Percentiles rank a stretch among this genome's conserved stretches.
Evolutionary conservation across 1,140 invertebrate genomes (phyloP).

Genomic region (Potamilus streckersoni): DNA sequence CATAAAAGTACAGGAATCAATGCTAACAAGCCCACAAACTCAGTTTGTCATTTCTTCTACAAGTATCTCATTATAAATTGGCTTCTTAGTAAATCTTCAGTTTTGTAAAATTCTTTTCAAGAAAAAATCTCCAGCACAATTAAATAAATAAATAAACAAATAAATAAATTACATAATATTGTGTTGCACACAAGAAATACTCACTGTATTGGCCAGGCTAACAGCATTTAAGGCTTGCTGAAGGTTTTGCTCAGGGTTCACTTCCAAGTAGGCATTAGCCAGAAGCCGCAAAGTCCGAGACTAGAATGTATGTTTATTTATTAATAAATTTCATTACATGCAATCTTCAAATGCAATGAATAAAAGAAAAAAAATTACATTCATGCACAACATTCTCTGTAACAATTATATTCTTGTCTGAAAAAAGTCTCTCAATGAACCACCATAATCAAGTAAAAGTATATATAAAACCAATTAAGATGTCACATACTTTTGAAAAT

Average conservation of each 20-base stretch:
- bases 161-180: too few species aligned
- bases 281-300: conserved; percentile 54
- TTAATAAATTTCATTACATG: neutral
- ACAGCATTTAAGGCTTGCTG: conserved; percentile 61
- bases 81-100: too few species aligned
- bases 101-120: too few species aligned
- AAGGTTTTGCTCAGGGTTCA: conserved; percentile 35
- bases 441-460: neutral
- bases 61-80: too few species aligned
- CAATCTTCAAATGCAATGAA: neutral
- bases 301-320: conserved; percentile 31
- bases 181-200: conserved; percentile 1
- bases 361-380: neutral
- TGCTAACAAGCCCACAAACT: too few species aligned
- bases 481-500: neutral
- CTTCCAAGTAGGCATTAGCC: conserved; percentile 55
- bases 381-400: neutral
- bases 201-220: conserved; percentile 54
- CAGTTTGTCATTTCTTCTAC: too few species aligned
- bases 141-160: too few species aligned
- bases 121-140: too few species aligned
- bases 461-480: neutral
- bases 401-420: neutral
- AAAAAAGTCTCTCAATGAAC: neutral
- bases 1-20: too few species aligned